phyloP scores from a whole-genome alignment of 2,888 invertebrate species.

The Physocephala rufipes region DNA sequence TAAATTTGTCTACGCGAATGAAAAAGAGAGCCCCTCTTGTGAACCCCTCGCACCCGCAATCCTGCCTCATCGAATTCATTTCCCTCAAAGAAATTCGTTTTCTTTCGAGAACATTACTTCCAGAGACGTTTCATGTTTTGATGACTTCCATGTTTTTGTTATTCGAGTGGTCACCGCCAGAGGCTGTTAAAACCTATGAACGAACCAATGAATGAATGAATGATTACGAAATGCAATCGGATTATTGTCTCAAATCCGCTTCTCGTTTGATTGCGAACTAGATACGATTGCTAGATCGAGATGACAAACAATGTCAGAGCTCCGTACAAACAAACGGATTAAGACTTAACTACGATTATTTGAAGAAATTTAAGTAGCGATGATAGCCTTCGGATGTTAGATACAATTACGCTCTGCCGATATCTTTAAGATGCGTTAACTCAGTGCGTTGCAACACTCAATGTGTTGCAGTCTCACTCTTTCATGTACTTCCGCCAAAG shows the following conservation, averaged over 20 bases:
- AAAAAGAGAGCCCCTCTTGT: too few species aligned
- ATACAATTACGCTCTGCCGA: constrained; percentile 32
- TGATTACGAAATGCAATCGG: constrained; percentile 13
- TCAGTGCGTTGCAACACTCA: neutral
- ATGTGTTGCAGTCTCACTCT: neutral
- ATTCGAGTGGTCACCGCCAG: too few species aligned
- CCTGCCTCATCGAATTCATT: too few species aligned
- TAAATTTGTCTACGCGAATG: too few species aligned
- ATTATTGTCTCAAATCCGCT: constrained; percentile 4
- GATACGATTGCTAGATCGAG: too few species aligned
- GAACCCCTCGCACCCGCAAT: too few species aligned
- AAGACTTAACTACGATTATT: constrained; percentile 6
- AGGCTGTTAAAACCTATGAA: neutral
- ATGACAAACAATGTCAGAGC: constrained; percentile 17
- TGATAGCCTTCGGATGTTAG: constrained; percentile 21
- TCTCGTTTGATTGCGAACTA: constrained; percentile 12
- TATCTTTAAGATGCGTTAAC: constrained; percentile 29
- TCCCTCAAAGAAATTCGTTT: too few species aligned
- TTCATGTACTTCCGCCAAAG: constrained; percentile 22
- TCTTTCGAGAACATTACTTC: too few species aligned
- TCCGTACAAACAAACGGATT: constrained; percentile 21
- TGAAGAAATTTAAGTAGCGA: constrained; percentile 14
- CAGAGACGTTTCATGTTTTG: too few species aligned
- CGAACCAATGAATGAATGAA: constrained; percentile 13
- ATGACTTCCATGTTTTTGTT: too few species aligned